Conservation (phyloP, 2,113 vertebrate genomes). For the Climacteris rufus region DNA sequence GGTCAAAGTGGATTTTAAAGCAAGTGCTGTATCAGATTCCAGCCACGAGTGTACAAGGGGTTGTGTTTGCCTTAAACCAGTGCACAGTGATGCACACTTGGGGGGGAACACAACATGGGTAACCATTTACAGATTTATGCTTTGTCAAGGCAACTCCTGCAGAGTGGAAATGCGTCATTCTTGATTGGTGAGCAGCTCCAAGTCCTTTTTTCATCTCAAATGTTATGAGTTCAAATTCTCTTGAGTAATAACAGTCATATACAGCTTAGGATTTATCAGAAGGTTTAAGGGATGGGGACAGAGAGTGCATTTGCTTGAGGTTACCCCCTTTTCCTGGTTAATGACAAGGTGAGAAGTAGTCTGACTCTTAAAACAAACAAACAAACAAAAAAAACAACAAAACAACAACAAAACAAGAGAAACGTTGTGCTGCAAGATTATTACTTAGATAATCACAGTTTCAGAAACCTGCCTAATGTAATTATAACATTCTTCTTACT, state of each 20-base stretch:
- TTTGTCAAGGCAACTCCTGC: not conserved
- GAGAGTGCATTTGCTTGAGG: not conserved
- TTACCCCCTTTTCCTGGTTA: not conserved
- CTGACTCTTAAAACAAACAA: not conserved
- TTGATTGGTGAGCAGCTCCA: not conserved
- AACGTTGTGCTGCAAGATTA: not conserved
- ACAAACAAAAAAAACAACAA: too few relatives aligned
- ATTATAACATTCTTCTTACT: conserved; percentile 23
- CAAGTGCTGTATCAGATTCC: conserved; percentile 41
- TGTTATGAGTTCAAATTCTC: conserved; percentile 3
- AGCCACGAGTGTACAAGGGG: not conserved
- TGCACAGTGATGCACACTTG: not conserved
- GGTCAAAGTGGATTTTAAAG: conserved; percentile 69
- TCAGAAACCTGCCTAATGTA: not conserved
- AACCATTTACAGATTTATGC: conserved; percentile 49
- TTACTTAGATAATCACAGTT: not conserved
- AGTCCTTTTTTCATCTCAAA: not conserved
- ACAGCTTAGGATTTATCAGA: not conserved
- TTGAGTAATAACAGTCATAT: not conserved
- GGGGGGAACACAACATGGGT: not conserved
- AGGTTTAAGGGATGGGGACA: not conserved
- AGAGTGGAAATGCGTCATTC: not conserved
- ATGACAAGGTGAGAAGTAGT: not conserved
- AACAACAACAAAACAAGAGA: too few relatives aligned
- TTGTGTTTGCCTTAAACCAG: not conserved